Percentiles rank a stretch among this genome's conserved stretches.
These are phyloP conservation scores for Chinchilla lanigera DNA, from an alignment of 2,113 vertebrate species.

Conservation along the genomic window DNA sequence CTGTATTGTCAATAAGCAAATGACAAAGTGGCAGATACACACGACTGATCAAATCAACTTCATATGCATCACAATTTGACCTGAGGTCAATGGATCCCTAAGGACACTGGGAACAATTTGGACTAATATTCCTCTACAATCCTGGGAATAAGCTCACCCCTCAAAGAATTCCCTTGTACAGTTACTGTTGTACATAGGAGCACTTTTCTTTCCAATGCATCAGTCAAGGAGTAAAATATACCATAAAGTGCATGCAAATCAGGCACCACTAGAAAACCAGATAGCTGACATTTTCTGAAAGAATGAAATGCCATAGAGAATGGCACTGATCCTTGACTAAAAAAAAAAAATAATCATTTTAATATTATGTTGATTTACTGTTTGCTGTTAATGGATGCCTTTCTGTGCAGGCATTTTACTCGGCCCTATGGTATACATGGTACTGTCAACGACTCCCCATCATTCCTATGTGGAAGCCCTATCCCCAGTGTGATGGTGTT, in stretches of 20 bases:
- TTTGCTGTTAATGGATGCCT: neutral
- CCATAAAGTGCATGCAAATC: constrained; percentile 32
- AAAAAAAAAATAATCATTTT: neutral
- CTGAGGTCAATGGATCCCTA: neutral
- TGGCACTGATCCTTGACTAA: neutral
- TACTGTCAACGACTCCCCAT: neutral
- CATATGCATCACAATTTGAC: neutral
- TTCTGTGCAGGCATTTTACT: neutral
- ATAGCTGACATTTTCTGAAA: neutral
- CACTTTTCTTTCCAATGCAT: neutral
- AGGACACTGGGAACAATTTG: neutral
- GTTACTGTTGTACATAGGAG: neutral
- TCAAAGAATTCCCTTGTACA: neutral
- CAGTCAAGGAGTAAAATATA: neutral
- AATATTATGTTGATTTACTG: neutral
- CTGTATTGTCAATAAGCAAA: constrained; percentile 37
- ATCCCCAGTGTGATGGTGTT: neutral
- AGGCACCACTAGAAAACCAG: neutral
- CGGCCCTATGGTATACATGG: neutral
- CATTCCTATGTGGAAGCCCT: neutral
- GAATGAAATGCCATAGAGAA: neutral
- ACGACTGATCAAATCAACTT: neutral
- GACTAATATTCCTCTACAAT: neutral
- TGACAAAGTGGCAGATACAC: constrained; percentile 22
- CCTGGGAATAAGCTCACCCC: neutral